Evolutionary conservation across 2,113 vertebrate genomes (phyloP).

Genomic region (Ondatra zibethicus): DNA sequence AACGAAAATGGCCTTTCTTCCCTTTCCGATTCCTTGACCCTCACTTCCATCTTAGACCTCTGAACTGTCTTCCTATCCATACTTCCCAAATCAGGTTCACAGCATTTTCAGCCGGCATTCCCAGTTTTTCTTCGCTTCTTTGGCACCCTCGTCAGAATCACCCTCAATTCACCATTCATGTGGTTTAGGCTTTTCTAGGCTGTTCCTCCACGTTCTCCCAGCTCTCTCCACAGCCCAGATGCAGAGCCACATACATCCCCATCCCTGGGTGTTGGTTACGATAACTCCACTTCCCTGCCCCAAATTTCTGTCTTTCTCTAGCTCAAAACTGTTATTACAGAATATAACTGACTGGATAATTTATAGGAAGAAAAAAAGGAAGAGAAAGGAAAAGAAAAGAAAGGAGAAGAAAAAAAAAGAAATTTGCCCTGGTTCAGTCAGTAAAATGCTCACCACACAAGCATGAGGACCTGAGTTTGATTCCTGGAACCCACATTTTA

Average conservation of each 20-base stretch:
- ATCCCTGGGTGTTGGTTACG: not conserved
- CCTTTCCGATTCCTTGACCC: no score
- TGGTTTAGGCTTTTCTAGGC: not conserved
- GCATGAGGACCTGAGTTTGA: not conserved
- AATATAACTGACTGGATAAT: not conserved
- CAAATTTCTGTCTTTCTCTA: not conserved
- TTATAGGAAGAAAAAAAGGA: not conserved
- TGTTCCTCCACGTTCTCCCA: not conserved
- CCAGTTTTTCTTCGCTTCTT: not conserved
- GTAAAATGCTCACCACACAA: not conserved
- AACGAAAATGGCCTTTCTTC: not conserved
- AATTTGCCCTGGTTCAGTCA: not conserved
- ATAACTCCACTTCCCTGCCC: not conserved
- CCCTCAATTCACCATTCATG: not conserved
- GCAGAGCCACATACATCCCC: not conserved
- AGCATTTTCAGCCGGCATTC: not conserved
- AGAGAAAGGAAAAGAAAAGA: not conserved
- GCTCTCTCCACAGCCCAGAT: not conserved
- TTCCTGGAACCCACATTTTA: not conserved
- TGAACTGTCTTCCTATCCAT: not conserved
- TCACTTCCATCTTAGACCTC: not conserved
- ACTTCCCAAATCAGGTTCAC: not conserved
- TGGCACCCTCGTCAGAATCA: not conserved
- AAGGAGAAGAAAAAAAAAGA: not conserved
- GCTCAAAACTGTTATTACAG: not conserved